phyloP scores from a whole-genome alignment of 2,888 invertebrate species.

The Mythimna lalbum region DNA sequence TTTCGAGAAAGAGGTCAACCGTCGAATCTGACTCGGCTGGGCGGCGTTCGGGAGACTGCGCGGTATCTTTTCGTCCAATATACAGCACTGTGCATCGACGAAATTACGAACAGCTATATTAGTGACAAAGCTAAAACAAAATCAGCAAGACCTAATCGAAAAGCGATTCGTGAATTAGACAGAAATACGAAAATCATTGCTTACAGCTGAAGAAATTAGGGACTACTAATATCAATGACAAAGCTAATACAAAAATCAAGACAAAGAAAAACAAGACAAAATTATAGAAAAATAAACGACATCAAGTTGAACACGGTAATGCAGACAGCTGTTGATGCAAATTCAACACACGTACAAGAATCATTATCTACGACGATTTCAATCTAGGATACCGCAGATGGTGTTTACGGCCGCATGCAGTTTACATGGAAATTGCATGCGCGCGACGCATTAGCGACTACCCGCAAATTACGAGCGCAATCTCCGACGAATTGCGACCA shows the following conservation, averaged over 20 bases:
- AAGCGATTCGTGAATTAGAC: too few relatives aligned
- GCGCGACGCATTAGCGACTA: constrained; percentile 71
- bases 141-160: constrained; percentile 3
- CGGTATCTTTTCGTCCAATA: too few relatives aligned
- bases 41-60: too few relatives aligned
- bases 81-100: constrained; percentile 32
- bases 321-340: constrained; percentile 45
- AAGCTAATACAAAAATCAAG: not conserved
- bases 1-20: too few relatives aligned
- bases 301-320: constrained; percentile 31
- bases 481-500: constrained; percentile 65
- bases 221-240: not conserved
- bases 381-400: constrained; percentile 73
- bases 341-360: constrained; percentile 50
- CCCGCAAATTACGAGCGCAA: constrained; percentile 72
- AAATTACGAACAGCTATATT: not conserved
- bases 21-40: too few relatives aligned
- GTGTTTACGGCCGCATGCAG: constrained; percentile 66
- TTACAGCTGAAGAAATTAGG: constrained; percentile 13
- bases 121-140: not conserved
- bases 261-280: not conserved
- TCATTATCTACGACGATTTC: constrained; percentile 68
- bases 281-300: constrained; percentile 24
- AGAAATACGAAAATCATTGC: not conserved
- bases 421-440: constrained; percentile 78